phyloP scores from a whole-genome alignment of 2,113 vertebrate genomes.

The Turdus rufiventris region DNA sequence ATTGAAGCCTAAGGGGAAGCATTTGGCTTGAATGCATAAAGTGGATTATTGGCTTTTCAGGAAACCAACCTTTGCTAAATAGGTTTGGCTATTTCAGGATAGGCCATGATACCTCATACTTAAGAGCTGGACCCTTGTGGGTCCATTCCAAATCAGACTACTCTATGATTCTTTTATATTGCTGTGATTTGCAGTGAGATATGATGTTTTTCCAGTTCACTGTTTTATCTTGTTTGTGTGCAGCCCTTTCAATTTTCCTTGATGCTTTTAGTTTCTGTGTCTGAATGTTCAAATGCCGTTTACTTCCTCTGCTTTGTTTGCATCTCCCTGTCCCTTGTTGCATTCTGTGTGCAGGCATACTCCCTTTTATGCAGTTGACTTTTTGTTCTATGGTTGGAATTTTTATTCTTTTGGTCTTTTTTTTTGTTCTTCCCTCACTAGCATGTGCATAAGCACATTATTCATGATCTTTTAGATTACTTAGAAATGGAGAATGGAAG shows the following conservation, averaged over 20 bases:
- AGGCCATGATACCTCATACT: background rate
- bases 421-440: background rate
- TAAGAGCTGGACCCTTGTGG: background rate
- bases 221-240: background rate
- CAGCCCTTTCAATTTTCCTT: background rate
- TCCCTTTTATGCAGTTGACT: conserved; percentile 32
- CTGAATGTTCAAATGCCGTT: background rate
- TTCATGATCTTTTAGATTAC: background rate
- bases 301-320: background rate
- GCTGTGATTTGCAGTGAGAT: background rate
- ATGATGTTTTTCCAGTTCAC: background rate
- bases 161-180: background rate
- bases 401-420: background rate
- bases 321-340: background rate
- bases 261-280: background rate
- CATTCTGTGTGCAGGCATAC: background rate
- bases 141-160: background rate
- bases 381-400: background rate
- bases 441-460: background rate
- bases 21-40: background rate
- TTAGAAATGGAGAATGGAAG: background rate
- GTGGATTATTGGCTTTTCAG: conserved; percentile 25
- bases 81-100: background rate
- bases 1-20: background rate
- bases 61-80: conserved; percentile 46